phyloP scores from a whole-genome alignment of 1,140 invertebrate genomes.

The Cepaea nemoralis region DNA sequence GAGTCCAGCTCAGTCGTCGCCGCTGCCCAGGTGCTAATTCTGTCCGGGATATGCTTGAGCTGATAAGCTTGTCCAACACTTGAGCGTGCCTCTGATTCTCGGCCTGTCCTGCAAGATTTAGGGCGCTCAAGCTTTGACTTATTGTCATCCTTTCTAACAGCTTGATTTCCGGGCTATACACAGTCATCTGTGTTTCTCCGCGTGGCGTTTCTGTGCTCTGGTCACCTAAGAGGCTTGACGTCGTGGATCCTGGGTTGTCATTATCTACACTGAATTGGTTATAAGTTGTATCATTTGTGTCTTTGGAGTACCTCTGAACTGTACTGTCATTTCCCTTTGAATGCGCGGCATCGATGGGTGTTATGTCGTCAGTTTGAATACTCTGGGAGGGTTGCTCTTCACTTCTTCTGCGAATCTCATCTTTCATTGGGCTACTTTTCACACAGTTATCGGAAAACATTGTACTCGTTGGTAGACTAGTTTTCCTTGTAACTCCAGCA shows the following conservation, averaged over 20 bases:
- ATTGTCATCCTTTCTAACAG: background rate
- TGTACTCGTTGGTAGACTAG: no score
- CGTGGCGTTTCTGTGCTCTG: background rate
- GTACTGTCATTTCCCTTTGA: background rate
- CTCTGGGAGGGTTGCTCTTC: background rate
- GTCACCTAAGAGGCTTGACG: background rate
- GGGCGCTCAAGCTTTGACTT: background rate
- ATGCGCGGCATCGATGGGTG: background rate
- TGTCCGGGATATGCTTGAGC: background rate
- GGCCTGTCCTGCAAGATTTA: background rate
- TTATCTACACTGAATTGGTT: background rate
- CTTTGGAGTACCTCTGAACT: background rate
- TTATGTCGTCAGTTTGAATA: background rate
- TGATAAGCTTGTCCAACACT: background rate
- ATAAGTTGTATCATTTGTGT: background rate
- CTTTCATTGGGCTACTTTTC: background rate
- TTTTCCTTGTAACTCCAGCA: no score
- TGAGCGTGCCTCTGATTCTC: background rate
- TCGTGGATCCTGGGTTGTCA: background rate
- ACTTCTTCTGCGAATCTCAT: background rate
- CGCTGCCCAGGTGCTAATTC: background rate
- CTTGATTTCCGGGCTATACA: background rate
- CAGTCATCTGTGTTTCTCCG: background rate
- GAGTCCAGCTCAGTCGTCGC: background rate
- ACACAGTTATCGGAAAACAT: no score